Percentiles rank a stretch among this genome's conserved stretches.
These are phyloP conservation scores for Pseudanteris insignis DNA, from an alignment of 2,888 invertebrate genomes.

Conservation along the genomic window DNA sequence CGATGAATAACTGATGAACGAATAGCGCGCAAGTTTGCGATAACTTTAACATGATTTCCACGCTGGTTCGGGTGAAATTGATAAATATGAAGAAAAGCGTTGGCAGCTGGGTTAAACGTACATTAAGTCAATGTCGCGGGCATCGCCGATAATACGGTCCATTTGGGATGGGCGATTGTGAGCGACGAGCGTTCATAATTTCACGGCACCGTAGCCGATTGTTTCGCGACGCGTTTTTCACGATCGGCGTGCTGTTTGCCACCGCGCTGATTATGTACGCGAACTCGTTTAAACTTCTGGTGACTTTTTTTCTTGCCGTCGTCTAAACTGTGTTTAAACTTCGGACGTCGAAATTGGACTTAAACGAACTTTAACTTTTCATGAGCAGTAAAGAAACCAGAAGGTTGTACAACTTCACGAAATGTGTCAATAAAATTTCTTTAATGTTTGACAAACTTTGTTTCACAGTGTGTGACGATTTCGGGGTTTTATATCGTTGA, in stretches of 20 bases:
- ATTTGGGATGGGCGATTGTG: too few relatives aligned
- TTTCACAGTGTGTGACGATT: constrained; percentile 28
- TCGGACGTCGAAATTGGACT: constrained; percentile 35
- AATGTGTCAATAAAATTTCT: constrained; percentile 44
- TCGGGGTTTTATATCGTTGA: constrained; percentile 13
- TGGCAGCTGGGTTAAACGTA: too few relatives aligned
- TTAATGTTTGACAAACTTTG: constrained; percentile 37
- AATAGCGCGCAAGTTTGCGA: too few relatives aligned
- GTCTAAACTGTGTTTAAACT: constrained; percentile 40
- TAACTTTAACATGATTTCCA: too few relatives aligned
- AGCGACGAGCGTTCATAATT: not conserved
- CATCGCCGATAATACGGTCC: too few relatives aligned
- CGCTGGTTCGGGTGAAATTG: too few relatives aligned
- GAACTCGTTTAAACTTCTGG: constrained; percentile 36
- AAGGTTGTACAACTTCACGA: constrained; percentile 35
- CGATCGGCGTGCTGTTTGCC: constrained; percentile 7
- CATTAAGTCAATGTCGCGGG: too few relatives aligned
- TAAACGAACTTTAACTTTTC: constrained; percentile 43
- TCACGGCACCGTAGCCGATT: constrained; percentile 1
- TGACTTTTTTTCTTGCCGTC: constrained; percentile 16
- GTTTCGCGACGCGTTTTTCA: constrained; percentile 12
- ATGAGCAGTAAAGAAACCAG: constrained; percentile 42
- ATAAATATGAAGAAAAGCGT: too few relatives aligned
- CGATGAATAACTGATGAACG: too few relatives aligned
- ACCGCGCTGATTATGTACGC: constrained; percentile 21